phyloP scores from a whole-genome alignment of 2,113 vertebrate species.

The Stegastes partitus region DNA sequence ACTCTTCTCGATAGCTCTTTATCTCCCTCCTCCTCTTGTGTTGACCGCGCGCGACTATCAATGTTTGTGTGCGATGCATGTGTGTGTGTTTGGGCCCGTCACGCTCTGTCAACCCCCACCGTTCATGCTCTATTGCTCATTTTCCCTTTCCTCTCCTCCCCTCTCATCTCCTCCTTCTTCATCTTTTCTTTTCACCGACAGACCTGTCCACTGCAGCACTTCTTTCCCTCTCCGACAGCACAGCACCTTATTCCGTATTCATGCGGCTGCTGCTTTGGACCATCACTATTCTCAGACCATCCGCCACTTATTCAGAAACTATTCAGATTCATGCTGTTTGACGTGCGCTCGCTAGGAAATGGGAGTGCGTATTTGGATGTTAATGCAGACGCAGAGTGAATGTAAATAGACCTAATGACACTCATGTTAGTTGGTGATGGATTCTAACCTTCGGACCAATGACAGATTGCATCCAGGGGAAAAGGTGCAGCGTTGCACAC shows the following conservation, averaged over 20 bases:
- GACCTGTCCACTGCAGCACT: slow-evolving; percentile 67
- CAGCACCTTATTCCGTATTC: slow-evolving; percentile 63
- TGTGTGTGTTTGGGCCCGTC: slow-evolving; percentile 44
- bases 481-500: slow-evolving; percentile 8
- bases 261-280: slow-evolving; percentile 34
- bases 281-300: slow-evolving; percentile 51
- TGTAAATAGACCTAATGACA: slow-evolving; percentile 21
- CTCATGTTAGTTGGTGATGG: slow-evolving; percentile 39
- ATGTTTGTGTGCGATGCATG: slow-evolving; percentile 40
- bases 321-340: slow-evolving; percentile 55
- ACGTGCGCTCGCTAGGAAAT: slow-evolving; percentile 30
- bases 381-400: slow-evolving; percentile 45
- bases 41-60: slow-evolving; percentile 30
- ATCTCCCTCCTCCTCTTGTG: slow-evolving; percentile 43
- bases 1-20: slow-evolving; percentile 47
- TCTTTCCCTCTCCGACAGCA: slow-evolving; percentile 34
- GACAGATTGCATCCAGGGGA: slow-evolving; percentile 24
- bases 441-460: slow-evolving; percentile 59
- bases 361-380: slow-evolving; percentile 45
- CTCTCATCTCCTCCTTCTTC: slow-evolving; percentile 45
- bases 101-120: slow-evolving; percentile 53
- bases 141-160: slow-evolving; percentile 46
- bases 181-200: slow-evolving; percentile 50
- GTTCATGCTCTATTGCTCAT: slow-evolving; percentile 70
- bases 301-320: slow-evolving; percentile 42